Percentiles rank a stretch among this genome's conserved stretches.
Conservation (phyloP, 2,888 invertebrate genomes). For the Orchesella flavescens region DNA sequence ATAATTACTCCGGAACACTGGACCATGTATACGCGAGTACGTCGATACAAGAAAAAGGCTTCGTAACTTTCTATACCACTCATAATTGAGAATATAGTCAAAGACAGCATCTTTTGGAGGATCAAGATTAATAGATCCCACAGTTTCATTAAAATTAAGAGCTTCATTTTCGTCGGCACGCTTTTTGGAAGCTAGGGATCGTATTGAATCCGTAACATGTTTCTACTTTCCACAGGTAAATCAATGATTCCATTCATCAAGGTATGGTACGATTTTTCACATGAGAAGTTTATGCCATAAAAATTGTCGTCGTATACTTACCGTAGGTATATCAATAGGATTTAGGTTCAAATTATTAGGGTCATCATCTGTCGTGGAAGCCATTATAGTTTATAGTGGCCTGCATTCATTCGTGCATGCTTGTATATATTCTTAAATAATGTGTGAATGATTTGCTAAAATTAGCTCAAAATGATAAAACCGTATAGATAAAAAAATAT, state of each 20-base stretch:
- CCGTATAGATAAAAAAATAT: too few species aligned
- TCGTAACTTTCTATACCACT: conserved; percentile 42
- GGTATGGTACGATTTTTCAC: background rate
- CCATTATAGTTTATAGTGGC: background rate
- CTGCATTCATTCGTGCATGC: too few species aligned
- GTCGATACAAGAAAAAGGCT: conserved; percentile 59
- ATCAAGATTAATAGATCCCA: conserved; percentile 1
- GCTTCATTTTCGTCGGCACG: background rate
- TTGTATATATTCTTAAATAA: too few species aligned
- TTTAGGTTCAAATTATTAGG: conserved; percentile 38
- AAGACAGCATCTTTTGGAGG: conserved; percentile 33
- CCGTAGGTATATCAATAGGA: conserved; percentile 49
- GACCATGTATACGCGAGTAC: conserved; percentile 47
- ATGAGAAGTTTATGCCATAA: background rate
- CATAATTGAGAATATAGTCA: conserved; percentile 38
- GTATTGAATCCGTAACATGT: background rate
- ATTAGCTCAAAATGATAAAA: too few species aligned
- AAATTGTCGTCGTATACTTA: conserved; percentile 6
- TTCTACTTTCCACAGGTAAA: too few species aligned
- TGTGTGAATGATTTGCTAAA: too few species aligned
- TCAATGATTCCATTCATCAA: too few species aligned
- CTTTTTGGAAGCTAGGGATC: background rate
- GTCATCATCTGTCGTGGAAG: background rate
- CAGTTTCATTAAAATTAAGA: conserved; percentile 6
- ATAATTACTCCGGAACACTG: conserved; percentile 60